phyloP scores from a whole-genome alignment of 2,113 vertebrate species.

The Oreotrochilus melanogaster region DNA sequence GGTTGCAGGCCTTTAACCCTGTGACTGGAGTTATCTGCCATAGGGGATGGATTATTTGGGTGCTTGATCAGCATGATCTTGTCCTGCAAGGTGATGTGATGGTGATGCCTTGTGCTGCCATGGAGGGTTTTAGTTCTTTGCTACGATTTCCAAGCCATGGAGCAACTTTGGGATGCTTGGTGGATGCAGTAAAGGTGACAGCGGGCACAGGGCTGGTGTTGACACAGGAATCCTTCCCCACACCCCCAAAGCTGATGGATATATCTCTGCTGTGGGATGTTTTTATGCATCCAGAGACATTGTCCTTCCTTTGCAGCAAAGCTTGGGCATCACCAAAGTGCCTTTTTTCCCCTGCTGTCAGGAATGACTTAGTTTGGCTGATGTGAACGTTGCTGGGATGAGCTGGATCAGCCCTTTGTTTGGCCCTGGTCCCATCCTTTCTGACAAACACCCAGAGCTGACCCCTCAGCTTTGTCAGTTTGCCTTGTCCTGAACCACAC shows the following conservation, averaged over 20 bases:
- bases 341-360: neutral
- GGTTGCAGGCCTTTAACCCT: neutral
- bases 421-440: neutral
- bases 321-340: fast-evolving
- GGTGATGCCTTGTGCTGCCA: fast-evolving
- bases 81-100: neutral
- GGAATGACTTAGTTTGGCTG: neutral
- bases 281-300: neutral
- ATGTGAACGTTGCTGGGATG: neutral
- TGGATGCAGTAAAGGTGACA: neutral
- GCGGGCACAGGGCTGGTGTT: neutral
- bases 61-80: neutral
- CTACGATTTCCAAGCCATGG: neutral
- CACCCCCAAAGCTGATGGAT: neutral
- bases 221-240: neutral
- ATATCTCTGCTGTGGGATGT: no score
- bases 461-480: neutral
- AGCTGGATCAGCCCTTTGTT: neutral
- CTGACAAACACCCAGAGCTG: neutral
- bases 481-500: neutral
- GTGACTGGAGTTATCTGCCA: neutral
- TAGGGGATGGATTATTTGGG: neutral
- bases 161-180: neutral
- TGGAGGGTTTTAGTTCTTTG: neutral
- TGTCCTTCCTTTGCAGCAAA: neutral